Percentiles rank a stretch among this genome's conserved stretches.
These are phyloP conservation scores for Bovichtus diacanthus DNA, from an alignment of 2,797 vertebrate genomes.

Conservation along the genomic window DNA sequence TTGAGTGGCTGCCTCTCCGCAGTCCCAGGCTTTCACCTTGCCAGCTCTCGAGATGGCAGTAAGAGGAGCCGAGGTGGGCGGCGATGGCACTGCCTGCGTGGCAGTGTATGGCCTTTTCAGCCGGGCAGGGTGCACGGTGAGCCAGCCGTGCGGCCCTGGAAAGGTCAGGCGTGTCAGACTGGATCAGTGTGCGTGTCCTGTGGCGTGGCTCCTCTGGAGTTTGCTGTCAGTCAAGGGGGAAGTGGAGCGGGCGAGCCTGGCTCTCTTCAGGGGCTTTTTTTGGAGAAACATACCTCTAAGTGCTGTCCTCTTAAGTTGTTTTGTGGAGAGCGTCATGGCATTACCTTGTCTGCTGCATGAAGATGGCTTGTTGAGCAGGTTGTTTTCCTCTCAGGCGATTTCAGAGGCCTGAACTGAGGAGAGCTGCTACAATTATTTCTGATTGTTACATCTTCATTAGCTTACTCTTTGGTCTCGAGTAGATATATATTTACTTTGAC, in stretches of 20 bases:
- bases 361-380: constrained; percentile 46
- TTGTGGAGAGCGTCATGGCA: constrained; percentile 49
- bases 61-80: constrained; percentile 23
- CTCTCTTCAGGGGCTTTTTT: constrained; percentile 56
- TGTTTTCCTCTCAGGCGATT: constrained; percentile 48
- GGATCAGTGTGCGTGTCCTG: constrained; percentile 78
- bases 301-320: constrained; percentile 67
- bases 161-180: constrained; percentile 86
- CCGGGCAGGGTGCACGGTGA: constrained; percentile 46
- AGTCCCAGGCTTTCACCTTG: constrained; percentile 58
- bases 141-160: constrained; percentile 66
- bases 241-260: constrained; percentile 57
- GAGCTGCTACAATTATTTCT: constrained; percentile 21
- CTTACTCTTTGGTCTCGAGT: constrained; percentile 16
- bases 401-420: constrained; percentile 25
- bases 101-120: constrained; percentile 80
- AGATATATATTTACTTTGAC: constrained; percentile 42
- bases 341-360: constrained; percentile 41
- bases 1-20: constrained; percentile 60
- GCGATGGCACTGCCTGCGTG: constrained; percentile 51
- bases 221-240: constrained; percentile 76
- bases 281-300: constrained; percentile 68
- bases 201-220: constrained; percentile 67
- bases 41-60: constrained; percentile 46
- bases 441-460: constrained; percentile 48